These are phyloP conservation scores for Oasisia sp. DNA, from an alignment of 2,888 invertebrate species.

Conservation along the genomic window DNA sequence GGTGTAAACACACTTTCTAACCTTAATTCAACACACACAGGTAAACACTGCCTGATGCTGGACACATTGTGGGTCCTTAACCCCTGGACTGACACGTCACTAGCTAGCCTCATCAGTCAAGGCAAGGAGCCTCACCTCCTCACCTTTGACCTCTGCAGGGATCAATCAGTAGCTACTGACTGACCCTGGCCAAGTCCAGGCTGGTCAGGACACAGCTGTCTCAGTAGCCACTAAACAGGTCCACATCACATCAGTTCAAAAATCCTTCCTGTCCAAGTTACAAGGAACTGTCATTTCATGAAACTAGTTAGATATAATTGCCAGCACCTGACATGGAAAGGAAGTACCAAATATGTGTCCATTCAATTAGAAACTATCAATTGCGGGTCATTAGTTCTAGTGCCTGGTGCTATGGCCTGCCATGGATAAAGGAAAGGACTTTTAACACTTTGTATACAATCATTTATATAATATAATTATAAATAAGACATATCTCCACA, in stretches of 20 bases:
- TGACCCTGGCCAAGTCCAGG: neutral
- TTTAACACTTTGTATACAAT: too few species aligned
- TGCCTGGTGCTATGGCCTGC: neutral
- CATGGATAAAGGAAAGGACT: neutral
- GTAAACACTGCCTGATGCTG: neutral
- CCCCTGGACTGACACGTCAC: neutral
- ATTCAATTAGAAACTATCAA: neutral
- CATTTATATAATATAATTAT: too few species aligned
- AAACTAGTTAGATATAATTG: neutral
- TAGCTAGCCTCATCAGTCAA: neutral
- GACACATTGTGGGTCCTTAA: neutral
- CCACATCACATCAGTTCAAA: too few species aligned
- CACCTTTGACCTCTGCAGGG: neutral
- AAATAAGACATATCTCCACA: too few species aligned
- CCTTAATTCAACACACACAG: slow-evolving; percentile 1
- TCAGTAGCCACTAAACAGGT: neutral
- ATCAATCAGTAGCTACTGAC: neutral
- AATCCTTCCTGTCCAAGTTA: too few species aligned
- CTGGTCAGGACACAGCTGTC: neutral
- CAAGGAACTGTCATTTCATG: neutral
- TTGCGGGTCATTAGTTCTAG: neutral
- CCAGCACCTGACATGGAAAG: neutral
- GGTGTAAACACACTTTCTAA: neutral
- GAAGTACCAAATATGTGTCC: neutral
- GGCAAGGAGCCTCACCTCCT: neutral